These are phyloP conservation scores for Hyperoplus immaculatus DNA, from an alignment of 2,797 vertebrate species.

Conservation along the genomic window DNA sequence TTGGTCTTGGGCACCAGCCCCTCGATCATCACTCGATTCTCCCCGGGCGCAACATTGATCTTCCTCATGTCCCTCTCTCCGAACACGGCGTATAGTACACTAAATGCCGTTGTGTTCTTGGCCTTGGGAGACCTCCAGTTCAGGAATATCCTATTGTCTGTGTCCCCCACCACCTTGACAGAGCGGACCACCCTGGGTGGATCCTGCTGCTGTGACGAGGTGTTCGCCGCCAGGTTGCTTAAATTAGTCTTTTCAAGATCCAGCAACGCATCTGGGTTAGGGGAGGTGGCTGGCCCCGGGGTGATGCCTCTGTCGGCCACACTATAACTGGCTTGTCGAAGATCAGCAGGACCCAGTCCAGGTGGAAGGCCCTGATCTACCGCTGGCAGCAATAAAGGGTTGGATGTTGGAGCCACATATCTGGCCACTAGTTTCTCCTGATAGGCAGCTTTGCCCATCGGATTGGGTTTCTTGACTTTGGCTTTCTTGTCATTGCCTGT, in stretches of 20 bases:
- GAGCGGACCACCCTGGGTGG: conserved; percentile 88
- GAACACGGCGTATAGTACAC: conserved; percentile 93
- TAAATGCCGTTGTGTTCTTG: conserved; percentile 91
- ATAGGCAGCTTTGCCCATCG: conserved; percentile 88
- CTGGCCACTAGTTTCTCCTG: conserved; percentile 90
- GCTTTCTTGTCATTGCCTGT: conserved; percentile 79
- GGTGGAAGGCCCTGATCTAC: conserved; percentile 57
- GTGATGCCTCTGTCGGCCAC: conserved; percentile 61
- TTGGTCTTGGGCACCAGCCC: conserved; percentile 94
- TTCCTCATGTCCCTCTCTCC: conserved; percentile 94
- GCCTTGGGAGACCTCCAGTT: conserved; percentile 93
- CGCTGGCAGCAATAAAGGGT: conserved; percentile 56
- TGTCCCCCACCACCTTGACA: conserved; percentile 95
- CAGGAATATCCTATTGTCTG: conserved; percentile 92
- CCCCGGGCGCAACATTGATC: conserved; percentile 90
- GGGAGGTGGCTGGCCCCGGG: conserved; percentile 63
- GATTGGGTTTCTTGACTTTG: conserved; percentile 82
- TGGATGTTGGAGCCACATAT: conserved; percentile 84
- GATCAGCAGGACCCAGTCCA: conserved; percentile 66
- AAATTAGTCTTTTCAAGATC: conserved; percentile 86
- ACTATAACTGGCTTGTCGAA: conserved; percentile 78
- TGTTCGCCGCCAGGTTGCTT: conserved; percentile 88
- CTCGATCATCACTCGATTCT: conserved; percentile 90
- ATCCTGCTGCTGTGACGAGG: conserved; percentile 87
- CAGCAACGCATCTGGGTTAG: conserved; percentile 72